Evolutionary conservation across 1,140 invertebrate species (phyloP), one percentile per base, ranked within the genome.

Genomic region (Triops longicaudatus): DNA sequence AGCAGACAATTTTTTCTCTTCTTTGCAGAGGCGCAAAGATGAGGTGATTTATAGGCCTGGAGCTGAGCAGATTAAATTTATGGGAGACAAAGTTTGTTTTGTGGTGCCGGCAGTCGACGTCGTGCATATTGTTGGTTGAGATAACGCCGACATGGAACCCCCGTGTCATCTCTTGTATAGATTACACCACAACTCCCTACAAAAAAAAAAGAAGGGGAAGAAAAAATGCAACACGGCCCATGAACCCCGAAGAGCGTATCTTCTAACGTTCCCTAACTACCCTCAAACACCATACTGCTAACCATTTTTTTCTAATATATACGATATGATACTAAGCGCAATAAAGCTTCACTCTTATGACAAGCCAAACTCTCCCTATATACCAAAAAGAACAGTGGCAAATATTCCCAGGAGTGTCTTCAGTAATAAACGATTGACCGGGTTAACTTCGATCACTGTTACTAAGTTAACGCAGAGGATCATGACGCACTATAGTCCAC

Each of bases 11-110:
- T 63, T 63, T 63, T 63, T 63, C 2, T 37, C 7, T 37, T 37
- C 31, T 63, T 63, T 63, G 50, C 50, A n/a, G 14, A 14, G 44
- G 50, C 17, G 7, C 17, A 63, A 22, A 14, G 50, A 63, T 63
- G 50, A 63, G 50, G 50, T 63, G 50, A 63, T 63, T 63, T 63
- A 63, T 63, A 63, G 50, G 50, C 50, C 50, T 63, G 50, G 50
- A 22, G 50, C 50, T 63, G 50, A 63, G 50, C 50, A 63, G 50
- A 63, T 63, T 63, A 63, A 63, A 63, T 63, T 63, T 63, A 63
- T 63, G 50, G 50, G 50, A 63, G 22, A 22, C 50, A 17, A 63
- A 63, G 50, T 63, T 63, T 63, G 50, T 63, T 63, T 63, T 63
- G 50, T 63, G 50, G 50, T 63, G 50, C 17, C 50, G 50, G 50